Evolutionary conservation across 2,888 invertebrate genomes (phyloP).

Genomic region (Drosophila melanocephala): DNA sequence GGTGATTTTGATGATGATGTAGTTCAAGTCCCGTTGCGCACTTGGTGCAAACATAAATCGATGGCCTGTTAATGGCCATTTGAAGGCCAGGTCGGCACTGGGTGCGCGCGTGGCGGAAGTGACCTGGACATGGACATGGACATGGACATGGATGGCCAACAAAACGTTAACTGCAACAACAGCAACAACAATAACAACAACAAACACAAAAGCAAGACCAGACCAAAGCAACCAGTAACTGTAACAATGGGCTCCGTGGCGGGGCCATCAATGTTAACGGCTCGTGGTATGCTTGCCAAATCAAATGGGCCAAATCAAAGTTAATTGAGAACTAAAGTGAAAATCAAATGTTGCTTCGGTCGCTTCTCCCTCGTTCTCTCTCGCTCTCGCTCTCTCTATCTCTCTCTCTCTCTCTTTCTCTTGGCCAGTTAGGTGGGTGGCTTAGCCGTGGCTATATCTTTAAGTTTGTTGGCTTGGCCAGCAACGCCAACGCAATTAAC

Average conservation of each 20-base stretch:
- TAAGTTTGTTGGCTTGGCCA: slow-evolving; percentile 37
- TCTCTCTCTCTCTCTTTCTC: background rate
- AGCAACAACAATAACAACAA: slow-evolving; percentile 11
- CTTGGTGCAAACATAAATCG: slow-evolving; percentile 69
- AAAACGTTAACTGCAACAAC: slow-evolving; percentile 20
- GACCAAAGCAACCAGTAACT: slow-evolving; percentile 8
- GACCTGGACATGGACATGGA: slow-evolving; percentile 58
- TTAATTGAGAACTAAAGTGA: slow-evolving; percentile 83
- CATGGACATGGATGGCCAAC: slow-evolving; percentile 52
- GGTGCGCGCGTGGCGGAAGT: slow-evolving; percentile 68
- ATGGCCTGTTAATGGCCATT: slow-evolving; percentile 72
- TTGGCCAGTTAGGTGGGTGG: slow-evolving; percentile 1
- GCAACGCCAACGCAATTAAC: slow-evolving; percentile 77
- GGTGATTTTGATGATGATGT: slow-evolving; percentile 40
- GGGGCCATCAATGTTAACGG: slow-evolving; percentile 74
- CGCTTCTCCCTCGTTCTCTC: background rate
- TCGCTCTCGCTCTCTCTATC: background rate
- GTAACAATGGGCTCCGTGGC: slow-evolving; percentile 39
- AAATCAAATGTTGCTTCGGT: slow-evolving; percentile 70
- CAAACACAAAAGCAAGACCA: slow-evolving; percentile 2
- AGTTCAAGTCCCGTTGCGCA: slow-evolving; percentile 47
- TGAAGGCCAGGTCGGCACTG: slow-evolving; percentile 68
- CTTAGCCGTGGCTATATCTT: background rate
- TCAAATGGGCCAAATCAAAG: slow-evolving; percentile 81
- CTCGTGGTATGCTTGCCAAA: slow-evolving; percentile 52